A percentile compares a stretch with the other conserved stretches of the same genome.
Evolutionary conservation across 2,888 invertebrate species (phyloP).

Genomic region (Xanthorhoe designata): DNA sequence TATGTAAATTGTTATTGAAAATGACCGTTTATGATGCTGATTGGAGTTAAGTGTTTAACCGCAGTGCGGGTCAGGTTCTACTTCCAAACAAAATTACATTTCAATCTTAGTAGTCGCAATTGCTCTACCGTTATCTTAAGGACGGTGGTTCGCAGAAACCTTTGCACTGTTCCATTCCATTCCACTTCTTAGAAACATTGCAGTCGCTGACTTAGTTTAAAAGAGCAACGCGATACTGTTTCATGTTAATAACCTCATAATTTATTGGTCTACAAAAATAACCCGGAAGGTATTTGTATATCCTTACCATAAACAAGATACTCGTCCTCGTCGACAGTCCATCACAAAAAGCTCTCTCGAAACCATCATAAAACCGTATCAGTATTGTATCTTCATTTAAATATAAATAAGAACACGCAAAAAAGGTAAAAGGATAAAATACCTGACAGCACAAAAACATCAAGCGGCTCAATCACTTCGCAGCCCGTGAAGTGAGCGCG

Average conservation of each 20-base stretch:
- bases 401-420: conserved; percentile 61
- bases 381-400: conserved; percentile 59
- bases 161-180: conserved; percentile 33
- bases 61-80: conserved; percentile 58
- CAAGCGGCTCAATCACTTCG: conserved; percentile 68
- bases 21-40: conserved; percentile 42
- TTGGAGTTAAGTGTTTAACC: conserved; percentile 52
- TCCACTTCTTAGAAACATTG: conserved; percentile 32
- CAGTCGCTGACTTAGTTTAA: conserved; percentile 24
- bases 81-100: conserved; percentile 70
- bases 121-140: conserved; percentile 48
- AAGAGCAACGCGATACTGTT: conserved; percentile 5
- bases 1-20: conserved; percentile 43
- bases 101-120: conserved; percentile 60
- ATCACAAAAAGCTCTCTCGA: conserved; percentile 31
- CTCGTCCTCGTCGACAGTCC: conserved; percentile 23
- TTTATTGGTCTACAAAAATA: not conserved
- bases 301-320: conserved; percentile 24
- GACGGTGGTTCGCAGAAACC: conserved; percentile 47
- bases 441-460: conserved; percentile 64
- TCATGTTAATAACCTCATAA: not conserved
- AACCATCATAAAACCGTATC: conserved; percentile 47
- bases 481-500: conserved; percentile 67
- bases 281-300: conserved; percentile 18
- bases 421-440: conserved; percentile 59